These are phyloP conservation scores for Andrena bicolor DNA, from an alignment of 2,888 invertebrate genomes.

Conservation along the genomic window DNA sequence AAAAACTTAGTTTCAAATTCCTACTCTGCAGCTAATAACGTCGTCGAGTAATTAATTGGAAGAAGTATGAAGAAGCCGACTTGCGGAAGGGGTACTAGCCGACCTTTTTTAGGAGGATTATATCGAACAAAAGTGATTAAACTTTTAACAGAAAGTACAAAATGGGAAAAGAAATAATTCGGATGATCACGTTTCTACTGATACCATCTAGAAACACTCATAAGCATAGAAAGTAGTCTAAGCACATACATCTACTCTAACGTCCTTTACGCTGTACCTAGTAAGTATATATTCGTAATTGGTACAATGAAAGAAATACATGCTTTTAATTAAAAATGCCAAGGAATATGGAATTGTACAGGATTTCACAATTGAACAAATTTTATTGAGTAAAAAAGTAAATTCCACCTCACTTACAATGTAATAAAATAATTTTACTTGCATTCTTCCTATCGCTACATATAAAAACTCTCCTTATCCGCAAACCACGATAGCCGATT, in stretches of 20 bases:
- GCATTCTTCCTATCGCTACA: slow-evolving; percentile 47
- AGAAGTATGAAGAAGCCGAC: not conserved
- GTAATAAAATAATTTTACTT: slow-evolving; percentile 31
- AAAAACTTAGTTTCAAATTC: slow-evolving; percentile 52
- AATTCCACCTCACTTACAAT: slow-evolving; percentile 21
- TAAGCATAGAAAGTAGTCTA: slow-evolving; percentile 49
- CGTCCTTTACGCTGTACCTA: slow-evolving; percentile 7
- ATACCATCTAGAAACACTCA: slow-evolving; percentile 31
- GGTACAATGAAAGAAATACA: slow-evolving; percentile 62
- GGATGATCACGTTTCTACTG: slow-evolving; percentile 32
- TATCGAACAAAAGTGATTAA: slow-evolving; percentile 37
- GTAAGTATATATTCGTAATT: slow-evolving; percentile 24
- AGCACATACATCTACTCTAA: slow-evolving; percentile 52
- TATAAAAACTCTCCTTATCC: slow-evolving; percentile 27
- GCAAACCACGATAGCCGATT: slow-evolving; percentile 24
- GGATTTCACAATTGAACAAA: slow-evolving; percentile 17
- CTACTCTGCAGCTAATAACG: slow-evolving; percentile 39
- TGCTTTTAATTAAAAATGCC: slow-evolving; percentile 67
- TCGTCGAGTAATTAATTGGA: slow-evolving; percentile 14
- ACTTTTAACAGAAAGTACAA: slow-evolving; percentile 8
- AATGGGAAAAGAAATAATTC: slow-evolving; percentile 24
- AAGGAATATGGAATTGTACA: slow-evolving; percentile 17
- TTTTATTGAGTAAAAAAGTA: slow-evolving; percentile 35
- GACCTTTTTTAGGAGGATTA: slow-evolving; percentile 35
- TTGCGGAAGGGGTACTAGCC: slow-evolving; percentile 35